phyloP scores from a whole-genome alignment of 2,888 invertebrate species.

The Fragum sueziense region DNA sequence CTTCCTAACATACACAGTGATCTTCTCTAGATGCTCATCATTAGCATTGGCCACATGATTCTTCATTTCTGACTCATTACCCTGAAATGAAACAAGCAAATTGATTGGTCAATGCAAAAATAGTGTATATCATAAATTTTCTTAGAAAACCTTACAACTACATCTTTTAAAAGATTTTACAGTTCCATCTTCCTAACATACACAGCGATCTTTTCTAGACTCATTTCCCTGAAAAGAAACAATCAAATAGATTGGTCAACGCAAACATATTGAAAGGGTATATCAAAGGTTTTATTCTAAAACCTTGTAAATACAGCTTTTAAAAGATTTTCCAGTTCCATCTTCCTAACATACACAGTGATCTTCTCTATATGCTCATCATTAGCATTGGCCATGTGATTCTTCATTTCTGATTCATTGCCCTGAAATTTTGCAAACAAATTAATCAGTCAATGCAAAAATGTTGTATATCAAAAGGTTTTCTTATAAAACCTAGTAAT shows the following conservation, averaged over 20 bases:
- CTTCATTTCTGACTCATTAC: constrained; percentile 55
- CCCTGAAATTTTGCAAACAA: no score
- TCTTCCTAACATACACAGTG: constrained; percentile 56
- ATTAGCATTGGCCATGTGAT: constrained; percentile 53
- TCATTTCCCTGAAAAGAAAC: constrained; percentile 59
- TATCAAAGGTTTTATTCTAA: no score
- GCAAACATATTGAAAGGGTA: no score
- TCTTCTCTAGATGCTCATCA: constrained; percentile 58
- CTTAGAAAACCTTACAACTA: no score
- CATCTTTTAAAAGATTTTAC: constrained; percentile 58
- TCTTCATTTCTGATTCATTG: constrained; percentile 49
- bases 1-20: constrained; percentile 57
- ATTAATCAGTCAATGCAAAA: no score
- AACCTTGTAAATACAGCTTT: constrained; percentile 58
- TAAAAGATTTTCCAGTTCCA: constrained; percentile 59
- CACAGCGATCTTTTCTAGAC: constrained; percentile 59
- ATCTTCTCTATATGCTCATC: constrained; percentile 60
- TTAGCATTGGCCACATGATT: constrained; percentile 53
- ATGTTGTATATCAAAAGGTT: no score
- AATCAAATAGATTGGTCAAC: no score
- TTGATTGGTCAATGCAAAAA: no score
- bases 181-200: constrained; percentile 61
- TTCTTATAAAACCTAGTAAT: no score
- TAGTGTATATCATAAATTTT: no score
- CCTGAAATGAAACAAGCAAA: constrained; percentile 52